These are phyloP conservation scores for Scomber japonicus DNA, from an alignment of 2,113 vertebrate species.

Conservation along the genomic window DNA sequence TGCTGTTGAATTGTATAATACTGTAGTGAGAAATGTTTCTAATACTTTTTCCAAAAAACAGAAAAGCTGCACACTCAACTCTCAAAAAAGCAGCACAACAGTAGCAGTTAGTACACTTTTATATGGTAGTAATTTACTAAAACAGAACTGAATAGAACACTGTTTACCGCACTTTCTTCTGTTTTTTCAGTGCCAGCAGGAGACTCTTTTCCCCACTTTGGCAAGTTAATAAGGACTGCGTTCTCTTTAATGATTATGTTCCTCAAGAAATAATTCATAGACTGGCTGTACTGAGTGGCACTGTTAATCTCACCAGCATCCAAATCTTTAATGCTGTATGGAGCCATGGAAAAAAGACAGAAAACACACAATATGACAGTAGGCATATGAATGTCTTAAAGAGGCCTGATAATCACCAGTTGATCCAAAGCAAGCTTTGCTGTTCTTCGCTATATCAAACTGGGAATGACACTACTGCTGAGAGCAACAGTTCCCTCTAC, in stretches of 20 bases:
- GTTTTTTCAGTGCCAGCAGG: not conserved
- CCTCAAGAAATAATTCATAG: slow-evolving; percentile 20
- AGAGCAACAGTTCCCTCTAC: slow-evolving; percentile 66
- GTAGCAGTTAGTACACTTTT: not conserved
- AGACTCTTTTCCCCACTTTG: slow-evolving; percentile 14
- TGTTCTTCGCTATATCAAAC: not conserved
- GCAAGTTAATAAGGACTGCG: slow-evolving; percentile 26
- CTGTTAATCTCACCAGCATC: slow-evolving; percentile 6
- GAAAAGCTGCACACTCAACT: not conserved
- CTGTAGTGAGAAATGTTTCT: not conserved
- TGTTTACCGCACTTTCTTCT: slow-evolving; percentile 49
- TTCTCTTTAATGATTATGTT: slow-evolving; percentile 52
- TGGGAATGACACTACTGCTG: not conserved
- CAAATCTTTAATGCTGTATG: slow-evolving; percentile 34
- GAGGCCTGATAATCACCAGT: too few species aligned
- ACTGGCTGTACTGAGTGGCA: slow-evolving; percentile 17
- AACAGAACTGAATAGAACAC: not conserved
- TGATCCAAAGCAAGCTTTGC: not conserved
- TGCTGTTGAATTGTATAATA: too few species aligned
- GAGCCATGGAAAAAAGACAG: slow-evolving; percentile 1
- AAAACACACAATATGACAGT: not conserved
- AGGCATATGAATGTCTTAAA: not conserved
- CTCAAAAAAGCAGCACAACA: not conserved
- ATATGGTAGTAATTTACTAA: not conserved
- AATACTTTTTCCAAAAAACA: not conserved